phyloP scores from a whole-genome alignment of 2,888 invertebrate genomes.

The Clistopyga incitator region DNA sequence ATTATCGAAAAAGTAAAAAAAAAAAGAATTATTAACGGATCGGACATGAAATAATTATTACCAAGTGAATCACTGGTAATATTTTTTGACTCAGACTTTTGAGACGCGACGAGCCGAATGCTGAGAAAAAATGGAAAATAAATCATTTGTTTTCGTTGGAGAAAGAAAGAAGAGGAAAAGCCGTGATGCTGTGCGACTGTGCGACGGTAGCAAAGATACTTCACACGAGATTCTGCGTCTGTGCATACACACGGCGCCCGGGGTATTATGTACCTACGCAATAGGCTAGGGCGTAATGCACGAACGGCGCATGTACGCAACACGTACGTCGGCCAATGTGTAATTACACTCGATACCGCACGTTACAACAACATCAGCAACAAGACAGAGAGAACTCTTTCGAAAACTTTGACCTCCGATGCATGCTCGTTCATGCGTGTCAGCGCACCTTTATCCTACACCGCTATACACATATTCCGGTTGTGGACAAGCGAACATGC shows the following conservation, averaged over 20 bases:
- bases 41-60: too few relatives aligned
- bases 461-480: constrained; percentile 28
- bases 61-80: too few relatives aligned
- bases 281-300: constrained; percentile 67
- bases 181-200: constrained; percentile 1
- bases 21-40: too few relatives aligned
- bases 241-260: constrained; percentile 3
- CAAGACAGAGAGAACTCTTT: constrained; percentile 66
- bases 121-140: too few relatives aligned
- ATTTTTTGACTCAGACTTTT: too few relatives aligned
- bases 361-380: constrained; percentile 69
- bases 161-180: constrained; percentile 16
- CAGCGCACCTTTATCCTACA: constrained; percentile 52
- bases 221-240: constrained; percentile 50
- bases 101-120: too few relatives aligned
- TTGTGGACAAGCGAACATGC: constrained; percentile 50
- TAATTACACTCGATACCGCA: constrained; percentile 73
- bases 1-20: too few relatives aligned
- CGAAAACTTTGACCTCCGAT: constrained; percentile 74
- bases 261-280: constrained; percentile 60
- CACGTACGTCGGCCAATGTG: constrained; percentile 69
- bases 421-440: constrained; percentile 67
- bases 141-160: too few relatives aligned
- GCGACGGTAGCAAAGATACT: constrained; percentile 33
- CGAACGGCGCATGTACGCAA: constrained; percentile 66